A percentile compares a stretch with the other conserved stretches of the same genome.
phyloP scores from a whole-genome alignment of 1,140 invertebrate species.

The Phenacoccus solenopsis region DNA sequence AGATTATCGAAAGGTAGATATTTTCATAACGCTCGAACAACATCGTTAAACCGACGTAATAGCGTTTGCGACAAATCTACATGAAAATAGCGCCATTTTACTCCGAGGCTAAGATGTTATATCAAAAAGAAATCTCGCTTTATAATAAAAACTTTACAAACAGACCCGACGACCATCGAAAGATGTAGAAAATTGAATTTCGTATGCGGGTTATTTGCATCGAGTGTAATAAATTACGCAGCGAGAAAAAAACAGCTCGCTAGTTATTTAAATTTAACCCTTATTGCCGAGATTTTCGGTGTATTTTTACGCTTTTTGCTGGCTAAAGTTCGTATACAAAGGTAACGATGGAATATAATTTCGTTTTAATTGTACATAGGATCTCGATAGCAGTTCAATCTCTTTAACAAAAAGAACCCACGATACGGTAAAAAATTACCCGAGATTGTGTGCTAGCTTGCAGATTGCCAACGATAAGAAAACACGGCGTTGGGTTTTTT shows the following conservation, averaged over 20 bases:
- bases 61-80: not conserved
- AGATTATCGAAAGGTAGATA: no score
- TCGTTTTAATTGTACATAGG: not conserved
- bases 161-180: no score
- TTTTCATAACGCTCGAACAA: no score
- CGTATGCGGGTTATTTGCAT: not conserved
- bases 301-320: not conserved
- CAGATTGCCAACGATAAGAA: not conserved
- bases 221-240: no score
- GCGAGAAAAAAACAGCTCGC: not conserved
- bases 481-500: not conserved
- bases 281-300: not conserved
- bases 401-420: not conserved
- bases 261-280: not conserved
- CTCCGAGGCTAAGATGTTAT: not conserved
- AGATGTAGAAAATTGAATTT: not conserved
- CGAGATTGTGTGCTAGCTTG: no score
- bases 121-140: not conserved
- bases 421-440: not conserved
- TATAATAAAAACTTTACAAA: no score
- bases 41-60: not conserved
- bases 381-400: not conserved
- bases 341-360: not conserved
- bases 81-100: not conserved
- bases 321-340: no score